Evolutionary conservation across 1,140 invertebrate species (phyloP).

Genomic region (Zaprionus inermis): DNA sequence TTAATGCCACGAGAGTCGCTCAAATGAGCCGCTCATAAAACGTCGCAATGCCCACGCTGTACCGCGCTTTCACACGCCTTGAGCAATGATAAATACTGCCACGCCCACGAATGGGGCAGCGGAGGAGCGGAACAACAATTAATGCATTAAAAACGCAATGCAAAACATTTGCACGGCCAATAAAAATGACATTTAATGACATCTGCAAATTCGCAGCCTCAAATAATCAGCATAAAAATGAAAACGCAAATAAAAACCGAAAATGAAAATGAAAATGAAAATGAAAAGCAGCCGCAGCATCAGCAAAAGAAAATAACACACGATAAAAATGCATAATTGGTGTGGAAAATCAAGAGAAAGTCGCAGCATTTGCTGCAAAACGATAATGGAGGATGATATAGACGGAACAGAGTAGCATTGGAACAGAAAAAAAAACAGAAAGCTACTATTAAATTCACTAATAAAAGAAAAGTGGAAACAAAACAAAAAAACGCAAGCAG

Average conservation of each 20-base stretch:
- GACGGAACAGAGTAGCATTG: neutral
- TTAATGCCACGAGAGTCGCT: constrained; percentile 67
- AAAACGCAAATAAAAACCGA: constrained; percentile 26
- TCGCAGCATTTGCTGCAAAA: neutral
- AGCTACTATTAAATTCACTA: neutral
- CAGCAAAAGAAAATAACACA: neutral
- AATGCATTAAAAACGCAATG: constrained; percentile 72
- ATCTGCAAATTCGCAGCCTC: constrained; percentile 70
- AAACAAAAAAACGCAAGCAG: neutral
- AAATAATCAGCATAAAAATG: constrained; percentile 73
- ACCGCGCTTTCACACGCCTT: neutral
- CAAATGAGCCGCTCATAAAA: constrained; percentile 69
- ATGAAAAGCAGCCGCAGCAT: neutral
- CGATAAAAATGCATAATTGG: constrained; percentile 38
- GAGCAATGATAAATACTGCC: constrained; percentile 63
- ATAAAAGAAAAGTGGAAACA: neutral
- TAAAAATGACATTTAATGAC: constrained; percentile 73
- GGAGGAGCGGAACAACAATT: constrained; percentile 49
- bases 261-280: constrained; percentile 4
- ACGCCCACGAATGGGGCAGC: constrained; percentile 27
- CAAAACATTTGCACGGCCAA: constrained; percentile 65
- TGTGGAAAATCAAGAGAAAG: neutral
- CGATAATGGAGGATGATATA: too few relatives aligned
- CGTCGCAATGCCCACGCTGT: constrained; percentile 24
- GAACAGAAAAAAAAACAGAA: neutral